Percentiles rank a stretch among this genome's conserved stretches.
phyloP scores from a whole-genome alignment of 2,113 vertebrate species.

The Nipponia nippon region DNA sequence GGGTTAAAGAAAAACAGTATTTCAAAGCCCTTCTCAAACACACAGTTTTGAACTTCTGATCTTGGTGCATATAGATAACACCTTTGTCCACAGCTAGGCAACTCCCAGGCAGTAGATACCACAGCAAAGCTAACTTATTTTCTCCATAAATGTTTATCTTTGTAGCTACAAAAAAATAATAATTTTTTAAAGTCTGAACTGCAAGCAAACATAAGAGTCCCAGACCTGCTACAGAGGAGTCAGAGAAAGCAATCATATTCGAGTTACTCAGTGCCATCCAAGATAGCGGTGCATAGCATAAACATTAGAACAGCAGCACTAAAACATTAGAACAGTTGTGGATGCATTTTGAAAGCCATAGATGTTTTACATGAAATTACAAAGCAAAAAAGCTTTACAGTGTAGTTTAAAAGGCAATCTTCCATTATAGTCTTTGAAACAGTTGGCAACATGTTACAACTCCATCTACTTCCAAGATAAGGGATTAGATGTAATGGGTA shows the following conservation, averaged over 20 bases:
- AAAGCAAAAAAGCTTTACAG: neutral
- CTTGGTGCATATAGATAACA: neutral
- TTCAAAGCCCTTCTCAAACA: constrained; percentile 9
- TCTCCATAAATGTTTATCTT: neutral
- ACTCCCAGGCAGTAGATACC: neutral
- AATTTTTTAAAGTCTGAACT: neutral
- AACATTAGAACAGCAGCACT: neutral
- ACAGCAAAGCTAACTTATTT: neutral
- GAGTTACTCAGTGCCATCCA: neutral
- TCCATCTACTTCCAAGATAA: neutral
- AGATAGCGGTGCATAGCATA: neutral
- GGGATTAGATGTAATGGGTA: neutral
- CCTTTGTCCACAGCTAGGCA: neutral
- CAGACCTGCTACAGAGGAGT: neutral
- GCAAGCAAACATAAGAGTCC: neutral
- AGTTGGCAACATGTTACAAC: neutral
- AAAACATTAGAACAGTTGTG: neutral
- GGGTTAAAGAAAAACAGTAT: neutral
- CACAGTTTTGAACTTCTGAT: neutral
- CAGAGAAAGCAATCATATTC: neutral
- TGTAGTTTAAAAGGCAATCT: neutral
- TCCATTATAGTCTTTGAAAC: neutral
- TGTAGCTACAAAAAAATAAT: neutral
- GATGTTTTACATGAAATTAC: neutral
- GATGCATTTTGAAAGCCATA: neutral